Percentiles rank a stretch among this genome's conserved stretches.
Conservation (phyloP, 2,888 invertebrate genomes). For the Bibio marci region DNA sequence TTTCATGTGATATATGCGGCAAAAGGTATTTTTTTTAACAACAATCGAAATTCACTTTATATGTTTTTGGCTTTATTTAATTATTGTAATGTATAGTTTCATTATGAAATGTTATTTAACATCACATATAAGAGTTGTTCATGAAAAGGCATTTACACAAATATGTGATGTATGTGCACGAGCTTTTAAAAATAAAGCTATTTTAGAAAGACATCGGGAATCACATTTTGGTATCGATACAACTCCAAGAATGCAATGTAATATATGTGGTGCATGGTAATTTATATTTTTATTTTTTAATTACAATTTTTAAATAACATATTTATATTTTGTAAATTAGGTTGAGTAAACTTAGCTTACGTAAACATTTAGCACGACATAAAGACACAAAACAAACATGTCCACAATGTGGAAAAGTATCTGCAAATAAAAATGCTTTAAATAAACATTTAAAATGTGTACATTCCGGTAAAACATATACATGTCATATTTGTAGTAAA, state of each 20-base stretch:
- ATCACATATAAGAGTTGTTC: slow-evolving; percentile 1
- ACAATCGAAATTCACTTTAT: too few species aligned
- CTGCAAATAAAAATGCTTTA: slow-evolving; percentile 24
- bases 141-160: background rate
- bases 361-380: background rate
- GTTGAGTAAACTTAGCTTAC: background rate
- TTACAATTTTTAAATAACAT: too few species aligned
- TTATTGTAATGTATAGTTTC: background rate
- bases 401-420: slow-evolving; percentile 15
- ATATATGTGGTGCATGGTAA: slow-evolving; percentile 23
- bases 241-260: slow-evolving; percentile 22
- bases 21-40: too few species aligned
- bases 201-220: slow-evolving; percentile 23
- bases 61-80: background rate
- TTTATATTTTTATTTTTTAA: too few species aligned
- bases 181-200: slow-evolving; percentile 8
- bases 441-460: slow-evolving; percentile 25
- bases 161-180: slow-evolving; percentile 4
- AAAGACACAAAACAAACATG: background rate
- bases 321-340: too few species aligned
- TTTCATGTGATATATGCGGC: too few species aligned
- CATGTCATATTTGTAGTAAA: too few species aligned
- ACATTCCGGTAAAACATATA: slow-evolving; percentile 14
- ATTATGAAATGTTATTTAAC: background rate
- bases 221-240: slow-evolving; percentile 18